These are phyloP conservation scores for Melinaea marsaeus DNA, from an alignment of 2,888 invertebrate genomes.

Conservation along the genomic window DNA sequence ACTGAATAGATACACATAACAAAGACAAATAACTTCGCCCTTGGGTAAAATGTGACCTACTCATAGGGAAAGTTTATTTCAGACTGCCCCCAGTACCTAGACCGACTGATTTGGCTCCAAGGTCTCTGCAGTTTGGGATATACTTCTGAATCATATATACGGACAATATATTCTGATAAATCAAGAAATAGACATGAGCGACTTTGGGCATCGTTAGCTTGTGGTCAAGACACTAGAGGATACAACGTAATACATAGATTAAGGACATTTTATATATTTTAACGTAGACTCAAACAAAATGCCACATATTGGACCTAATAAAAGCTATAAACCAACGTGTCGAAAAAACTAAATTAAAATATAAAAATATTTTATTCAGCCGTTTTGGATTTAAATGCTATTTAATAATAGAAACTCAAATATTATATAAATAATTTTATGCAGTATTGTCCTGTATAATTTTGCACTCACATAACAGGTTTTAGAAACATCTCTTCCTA, in stretches of 20 bases:
- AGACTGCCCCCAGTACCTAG: conserved; percentile 82
- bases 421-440: too few relatives aligned
- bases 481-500: conserved; percentile 78
- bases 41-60: too few relatives aligned
- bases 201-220: conserved; percentile 82
- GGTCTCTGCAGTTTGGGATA: conserved; percentile 80
- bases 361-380: background rate
- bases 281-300: background rate
- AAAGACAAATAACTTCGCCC: background rate
- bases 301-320: too few relatives aligned
- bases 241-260: conserved; percentile 32
- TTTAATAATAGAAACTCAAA: too few relatives aligned
- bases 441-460: too few relatives aligned
- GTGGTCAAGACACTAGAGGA: conserved; percentile 33
- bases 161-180: conserved; percentile 57
- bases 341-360: background rate
- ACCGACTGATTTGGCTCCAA: conserved; percentile 84
- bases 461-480: conserved; percentile 47
- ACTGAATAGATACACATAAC: conserved; percentile 13
- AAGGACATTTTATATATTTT: conserved; percentile 40
- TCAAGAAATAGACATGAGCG: conserved; percentile 78
- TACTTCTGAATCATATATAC: conserved; percentile 56
- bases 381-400: background rate
- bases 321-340: too few relatives aligned
- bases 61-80: conserved; percentile 26